Evolutionary conservation across 2,113 vertebrate genomes (phyloP).

Genomic region (Oxygymnocypris stewartii): DNA sequence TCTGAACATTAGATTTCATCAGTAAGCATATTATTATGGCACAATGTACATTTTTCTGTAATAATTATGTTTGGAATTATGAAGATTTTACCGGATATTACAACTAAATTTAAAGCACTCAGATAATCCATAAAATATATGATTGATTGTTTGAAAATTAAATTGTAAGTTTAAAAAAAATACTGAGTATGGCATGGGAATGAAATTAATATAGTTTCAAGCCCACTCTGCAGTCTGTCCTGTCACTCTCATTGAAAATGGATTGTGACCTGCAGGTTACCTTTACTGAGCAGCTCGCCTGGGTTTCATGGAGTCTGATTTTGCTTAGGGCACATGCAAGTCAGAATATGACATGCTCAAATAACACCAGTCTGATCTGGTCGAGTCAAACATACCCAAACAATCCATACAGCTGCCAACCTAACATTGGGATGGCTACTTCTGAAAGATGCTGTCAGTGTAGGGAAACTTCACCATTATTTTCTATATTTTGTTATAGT

Average conservation of each 20-base stretch:
- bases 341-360: not conserved
- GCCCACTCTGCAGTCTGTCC: not conserved
- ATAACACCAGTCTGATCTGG: not conserved
- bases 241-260: not conserved
- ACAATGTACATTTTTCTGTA: not conserved
- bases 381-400: not conserved
- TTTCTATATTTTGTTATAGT: not conserved
- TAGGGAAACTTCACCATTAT: not conserved
- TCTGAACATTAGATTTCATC: slow-evolving; percentile 29
- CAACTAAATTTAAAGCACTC: not conserved
- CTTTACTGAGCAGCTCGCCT: not conserved
- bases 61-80: not conserved
- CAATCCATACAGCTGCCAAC: not conserved
- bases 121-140: not conserved
- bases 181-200: not conserved
- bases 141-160: not conserved
- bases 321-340: not conserved
- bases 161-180: not conserved
- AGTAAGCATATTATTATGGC: not conserved
- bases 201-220: not conserved
- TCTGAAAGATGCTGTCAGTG: not conserved
- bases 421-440: not conserved
- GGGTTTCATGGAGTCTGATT: not conserved
- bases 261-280: slow-evolving; percentile 2
- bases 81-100: not conserved